phyloP scores from a whole-genome alignment of 2,797 vertebrate genomes.

The Columba guinea region DNA sequence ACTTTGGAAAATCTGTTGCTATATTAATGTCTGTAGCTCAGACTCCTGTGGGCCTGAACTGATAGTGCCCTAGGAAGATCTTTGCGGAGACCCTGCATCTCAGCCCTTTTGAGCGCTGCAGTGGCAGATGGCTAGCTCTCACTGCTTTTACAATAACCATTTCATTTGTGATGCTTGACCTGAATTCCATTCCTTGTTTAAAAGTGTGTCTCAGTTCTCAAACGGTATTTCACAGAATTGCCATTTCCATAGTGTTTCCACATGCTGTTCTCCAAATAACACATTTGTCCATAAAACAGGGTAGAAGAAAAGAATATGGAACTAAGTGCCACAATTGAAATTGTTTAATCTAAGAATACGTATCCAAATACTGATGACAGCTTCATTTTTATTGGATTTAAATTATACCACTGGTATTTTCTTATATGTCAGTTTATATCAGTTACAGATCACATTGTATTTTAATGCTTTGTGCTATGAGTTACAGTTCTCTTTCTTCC shows the following conservation, averaged over 20 bases:
- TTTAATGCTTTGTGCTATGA: conserved; percentile 35
- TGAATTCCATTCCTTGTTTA: conserved; percentile 70
- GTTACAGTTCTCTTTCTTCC: conserved; percentile 15
- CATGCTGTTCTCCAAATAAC: conserved; percentile 52
- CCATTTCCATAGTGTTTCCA: conserved; percentile 63
- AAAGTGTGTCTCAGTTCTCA: conserved; percentile 66
- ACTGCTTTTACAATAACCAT: conserved; percentile 69
- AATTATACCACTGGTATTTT: conserved; percentile 18
- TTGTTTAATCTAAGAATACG: conserved; percentile 15
- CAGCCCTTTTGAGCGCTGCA: conserved; percentile 44
- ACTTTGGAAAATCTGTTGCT: neutral
- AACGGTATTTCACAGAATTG: conserved; percentile 62
- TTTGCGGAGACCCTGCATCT: neutral
- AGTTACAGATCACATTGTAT: conserved; percentile 4
- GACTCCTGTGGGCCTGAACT: neutral
- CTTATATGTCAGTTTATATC: conserved; percentile 17
- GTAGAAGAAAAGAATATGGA: conserved; percentile 54
- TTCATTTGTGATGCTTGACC: conserved; percentile 74
- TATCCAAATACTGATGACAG: conserved; percentile 12
- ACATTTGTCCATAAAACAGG: conserved; percentile 38
- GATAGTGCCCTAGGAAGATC: neutral
- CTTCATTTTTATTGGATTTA: conserved; percentile 10
- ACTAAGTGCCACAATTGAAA: conserved; percentile 34
- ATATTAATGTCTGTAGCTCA: conserved; percentile 1
- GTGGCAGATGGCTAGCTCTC: conserved; percentile 72